Evolutionary conservation across 2,797 vertebrate species (phyloP).

Genomic region (Atherinosoma microstoma): DNA sequence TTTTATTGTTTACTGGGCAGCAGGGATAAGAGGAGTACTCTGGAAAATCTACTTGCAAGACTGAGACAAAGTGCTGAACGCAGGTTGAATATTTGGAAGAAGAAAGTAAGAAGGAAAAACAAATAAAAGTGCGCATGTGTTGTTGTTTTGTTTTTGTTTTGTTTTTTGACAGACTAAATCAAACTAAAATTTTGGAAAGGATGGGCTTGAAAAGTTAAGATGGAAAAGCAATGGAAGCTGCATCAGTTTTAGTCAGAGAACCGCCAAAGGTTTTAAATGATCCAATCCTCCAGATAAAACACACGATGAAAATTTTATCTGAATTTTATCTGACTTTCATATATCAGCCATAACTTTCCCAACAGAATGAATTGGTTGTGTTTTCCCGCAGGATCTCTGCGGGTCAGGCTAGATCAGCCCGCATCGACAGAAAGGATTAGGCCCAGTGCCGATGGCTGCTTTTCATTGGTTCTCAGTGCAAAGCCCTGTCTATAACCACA

Average conservation of each 20-base stretch:
- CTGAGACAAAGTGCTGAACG: constrained; percentile 11
- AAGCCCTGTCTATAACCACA: constrained; percentile 38
- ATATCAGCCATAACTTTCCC: constrained; percentile 35
- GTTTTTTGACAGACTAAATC: not conserved
- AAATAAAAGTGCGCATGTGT: not conserved
- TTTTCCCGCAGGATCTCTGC: constrained; percentile 46
- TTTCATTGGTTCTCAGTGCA: constrained; percentile 59
- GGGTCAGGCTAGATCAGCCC: constrained; percentile 8
- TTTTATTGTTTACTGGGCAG: constrained; percentile 45
- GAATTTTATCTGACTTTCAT: constrained; percentile 42
- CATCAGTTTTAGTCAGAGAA: constrained; percentile 30
- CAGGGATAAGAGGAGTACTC: constrained; percentile 7
- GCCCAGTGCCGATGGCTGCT: constrained; percentile 38
- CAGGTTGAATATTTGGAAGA: not conserved
- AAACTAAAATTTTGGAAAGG: constrained; percentile 8
- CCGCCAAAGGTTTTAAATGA: constrained; percentile 37
- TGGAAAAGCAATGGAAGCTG: constrained; percentile 21
- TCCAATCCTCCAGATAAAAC: constrained; percentile 46
- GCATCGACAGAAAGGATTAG: constrained; percentile 57
- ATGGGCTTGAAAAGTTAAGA: constrained; percentile 23
- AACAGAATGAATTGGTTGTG: constrained; percentile 26
- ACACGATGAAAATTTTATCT: constrained; percentile 50
- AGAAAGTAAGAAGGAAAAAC: not conserved
- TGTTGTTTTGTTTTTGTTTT: not conserved
- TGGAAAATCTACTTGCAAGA: constrained; percentile 6